Conservation (phyloP, 2,113 vertebrate species). For the Orthonyx spaldingii region DNA sequence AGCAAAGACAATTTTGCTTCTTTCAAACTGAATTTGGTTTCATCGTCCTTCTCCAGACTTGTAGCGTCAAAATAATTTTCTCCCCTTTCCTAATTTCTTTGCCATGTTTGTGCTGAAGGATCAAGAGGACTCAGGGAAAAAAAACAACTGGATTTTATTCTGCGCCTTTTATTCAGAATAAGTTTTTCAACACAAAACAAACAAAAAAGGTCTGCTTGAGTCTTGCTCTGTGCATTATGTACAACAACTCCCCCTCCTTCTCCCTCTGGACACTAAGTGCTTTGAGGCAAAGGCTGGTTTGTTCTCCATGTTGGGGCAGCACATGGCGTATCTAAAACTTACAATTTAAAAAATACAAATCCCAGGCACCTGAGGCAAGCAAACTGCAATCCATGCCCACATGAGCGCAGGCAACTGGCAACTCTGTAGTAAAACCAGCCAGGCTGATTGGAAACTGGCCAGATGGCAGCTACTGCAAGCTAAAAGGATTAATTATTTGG, state of each 20-base stretch:
- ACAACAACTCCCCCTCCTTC: background rate
- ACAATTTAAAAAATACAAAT: background rate
- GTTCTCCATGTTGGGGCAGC: background rate
- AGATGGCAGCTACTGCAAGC: constrained; percentile 53
- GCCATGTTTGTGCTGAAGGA: background rate
- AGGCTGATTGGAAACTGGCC: constrained; percentile 49
- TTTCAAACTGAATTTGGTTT: background rate
- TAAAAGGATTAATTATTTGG: constrained; percentile 66
- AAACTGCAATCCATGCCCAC: background rate
- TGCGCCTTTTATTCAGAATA: background rate
- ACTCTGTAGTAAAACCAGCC: background rate
- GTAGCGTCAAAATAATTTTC: background rate
- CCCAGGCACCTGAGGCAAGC: constrained; percentile 11
- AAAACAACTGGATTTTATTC: background rate
- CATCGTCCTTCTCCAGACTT: background rate
- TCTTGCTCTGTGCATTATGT: background rate
- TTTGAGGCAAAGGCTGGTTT: background rate
- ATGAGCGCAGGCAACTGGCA: background rate
- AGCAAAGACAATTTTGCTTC: background rate
- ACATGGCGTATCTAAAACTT: background rate
- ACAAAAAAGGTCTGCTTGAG: background rate
- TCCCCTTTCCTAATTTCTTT: background rate
- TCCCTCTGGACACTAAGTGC: background rate
- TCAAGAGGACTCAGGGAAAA: background rate
- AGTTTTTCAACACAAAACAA: background rate